Percentiles rank a stretch among this genome's conserved stretches.
Conservation (phyloP, 23 tunicate genomes). For the Ascidia mentula region DNA sequence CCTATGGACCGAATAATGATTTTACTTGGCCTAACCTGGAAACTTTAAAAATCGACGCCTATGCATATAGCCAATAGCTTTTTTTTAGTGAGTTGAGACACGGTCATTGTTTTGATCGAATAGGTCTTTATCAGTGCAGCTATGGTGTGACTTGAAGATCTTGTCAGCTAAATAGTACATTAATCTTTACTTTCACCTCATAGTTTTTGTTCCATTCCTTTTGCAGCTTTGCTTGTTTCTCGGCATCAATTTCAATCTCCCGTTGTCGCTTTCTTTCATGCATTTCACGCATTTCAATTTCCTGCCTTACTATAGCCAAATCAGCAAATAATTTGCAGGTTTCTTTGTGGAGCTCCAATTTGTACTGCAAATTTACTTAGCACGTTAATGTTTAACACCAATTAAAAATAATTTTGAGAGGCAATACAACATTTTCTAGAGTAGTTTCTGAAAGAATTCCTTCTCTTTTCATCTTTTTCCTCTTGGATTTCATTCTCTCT, state of each 20-base stretch:
- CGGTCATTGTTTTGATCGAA: no score
- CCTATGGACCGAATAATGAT: no score
- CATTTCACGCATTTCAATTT: slow-evolving; percentile 94
- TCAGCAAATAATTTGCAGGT: slow-evolving; percentile 97
- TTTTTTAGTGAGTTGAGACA: no score
- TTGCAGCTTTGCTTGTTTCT: slow-evolving; percentile 70
- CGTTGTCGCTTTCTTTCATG: slow-evolving; percentile 89
- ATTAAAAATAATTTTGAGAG: slow-evolving; percentile 10
- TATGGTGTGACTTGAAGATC: no score
- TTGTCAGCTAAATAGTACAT: no score
- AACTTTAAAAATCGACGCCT: no score
- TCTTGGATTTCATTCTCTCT: slow-evolving; percentile 49
- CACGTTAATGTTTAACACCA: neutral
- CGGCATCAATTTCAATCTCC: slow-evolving; percentile 80
- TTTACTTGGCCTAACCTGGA: no score
- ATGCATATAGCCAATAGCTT: no score
- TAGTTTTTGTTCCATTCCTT: slow-evolving; percentile 98
- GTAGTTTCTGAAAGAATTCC: slow-evolving; percentile 63
- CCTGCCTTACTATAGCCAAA: slow-evolving; percentile 79
- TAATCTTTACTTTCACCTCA: slow-evolving; percentile 42
- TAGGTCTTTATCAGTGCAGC: no score
- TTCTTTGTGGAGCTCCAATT: slow-evolving; percentile 91
- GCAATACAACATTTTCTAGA: slow-evolving; percentile 61
- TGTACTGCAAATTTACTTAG: slow-evolving; percentile 42
- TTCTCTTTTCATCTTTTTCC: slow-evolving; percentile 81